These are phyloP conservation scores for Lepidochitona cinerea DNA, from an alignment of 2,888 invertebrate species.

Conservation along the genomic window DNA sequence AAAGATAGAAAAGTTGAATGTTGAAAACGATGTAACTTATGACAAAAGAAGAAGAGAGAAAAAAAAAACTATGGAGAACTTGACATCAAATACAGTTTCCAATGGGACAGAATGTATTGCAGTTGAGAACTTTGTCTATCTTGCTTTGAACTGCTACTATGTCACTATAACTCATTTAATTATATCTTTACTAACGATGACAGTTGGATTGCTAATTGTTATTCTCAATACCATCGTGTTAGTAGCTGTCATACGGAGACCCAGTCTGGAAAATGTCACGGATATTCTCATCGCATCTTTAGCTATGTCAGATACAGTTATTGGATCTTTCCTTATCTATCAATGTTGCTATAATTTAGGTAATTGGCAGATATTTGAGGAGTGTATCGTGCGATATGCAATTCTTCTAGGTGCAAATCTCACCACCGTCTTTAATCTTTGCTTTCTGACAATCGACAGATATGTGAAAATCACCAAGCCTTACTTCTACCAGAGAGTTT, in stretches of 20 bases:
- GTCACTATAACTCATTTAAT: slow-evolving; percentile 32
- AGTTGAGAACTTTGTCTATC: slow-evolving; percentile 13
- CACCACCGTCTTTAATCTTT: slow-evolving; percentile 38
- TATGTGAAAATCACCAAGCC: slow-evolving; percentile 43
- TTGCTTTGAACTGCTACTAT: slow-evolving; percentile 33
- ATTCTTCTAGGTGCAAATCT: slow-evolving; percentile 34
- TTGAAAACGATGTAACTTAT: too few relatives aligned
- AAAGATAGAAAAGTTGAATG: too few relatives aligned
- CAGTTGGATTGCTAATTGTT: slow-evolving; percentile 37
- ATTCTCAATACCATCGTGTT: slow-evolving; percentile 36
- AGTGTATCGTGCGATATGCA: slow-evolving; percentile 41
- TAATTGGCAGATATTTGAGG: slow-evolving; percentile 45
- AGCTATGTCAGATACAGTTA: slow-evolving; percentile 40
- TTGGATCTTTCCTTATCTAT: slow-evolving; percentile 45
- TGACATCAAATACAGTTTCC: too few relatives aligned
- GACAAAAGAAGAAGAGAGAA: too few relatives aligned
- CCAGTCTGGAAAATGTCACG: slow-evolving; percentile 31
- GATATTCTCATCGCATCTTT: slow-evolving; percentile 42
- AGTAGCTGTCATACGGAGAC: slow-evolving; percentile 30
- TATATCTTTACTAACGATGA: slow-evolving; percentile 22
- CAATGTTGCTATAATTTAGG: slow-evolving; percentile 44
- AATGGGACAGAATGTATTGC: too few relatives aligned
- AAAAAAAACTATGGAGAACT: too few relatives aligned
- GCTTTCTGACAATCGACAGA: slow-evolving; percentile 39
- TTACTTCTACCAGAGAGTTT: slow-evolving; percentile 34